These are phyloP conservation scores for Falco cherrug DNA, from an alignment of 2,797 vertebrate genomes.

Conservation along the genomic window DNA sequence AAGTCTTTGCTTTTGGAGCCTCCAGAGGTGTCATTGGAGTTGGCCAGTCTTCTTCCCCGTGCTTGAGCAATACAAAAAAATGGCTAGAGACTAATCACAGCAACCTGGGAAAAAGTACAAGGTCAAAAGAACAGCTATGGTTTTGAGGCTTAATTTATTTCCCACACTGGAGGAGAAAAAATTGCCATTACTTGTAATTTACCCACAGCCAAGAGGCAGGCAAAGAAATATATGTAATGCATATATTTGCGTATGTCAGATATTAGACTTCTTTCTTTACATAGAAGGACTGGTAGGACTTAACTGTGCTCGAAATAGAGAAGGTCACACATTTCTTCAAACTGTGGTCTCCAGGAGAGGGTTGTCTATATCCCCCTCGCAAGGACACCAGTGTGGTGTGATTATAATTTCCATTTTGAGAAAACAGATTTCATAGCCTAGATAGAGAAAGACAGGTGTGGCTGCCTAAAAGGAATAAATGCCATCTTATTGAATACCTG, in stretches of 20 bases:
- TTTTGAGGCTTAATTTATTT: not conserved
- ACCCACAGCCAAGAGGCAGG: not conserved
- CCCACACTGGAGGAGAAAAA: not conserved
- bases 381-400: not conserved
- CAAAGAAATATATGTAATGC: not conserved
- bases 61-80: not conserved
- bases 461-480: not conserved
- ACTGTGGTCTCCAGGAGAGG: not conserved
- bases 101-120: not conserved
- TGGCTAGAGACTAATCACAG: not conserved
- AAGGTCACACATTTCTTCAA: not conserved
- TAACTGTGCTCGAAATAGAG: not conserved
- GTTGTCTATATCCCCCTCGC: fast-evolving
- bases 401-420: not conserved
- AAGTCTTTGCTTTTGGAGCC: not conserved
- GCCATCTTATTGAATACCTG: fast-evolving
- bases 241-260: not conserved
- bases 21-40: not conserved
- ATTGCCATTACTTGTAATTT: not conserved
- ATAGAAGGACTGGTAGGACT: not conserved
- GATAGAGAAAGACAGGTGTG: not conserved
- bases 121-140: not conserved
- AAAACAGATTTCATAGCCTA: not conserved
- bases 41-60: not conserved
- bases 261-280: not conserved